phyloP scores from a whole-genome alignment of 2,888 invertebrate genomes.

The Pristionchus entomophagus region DNA sequence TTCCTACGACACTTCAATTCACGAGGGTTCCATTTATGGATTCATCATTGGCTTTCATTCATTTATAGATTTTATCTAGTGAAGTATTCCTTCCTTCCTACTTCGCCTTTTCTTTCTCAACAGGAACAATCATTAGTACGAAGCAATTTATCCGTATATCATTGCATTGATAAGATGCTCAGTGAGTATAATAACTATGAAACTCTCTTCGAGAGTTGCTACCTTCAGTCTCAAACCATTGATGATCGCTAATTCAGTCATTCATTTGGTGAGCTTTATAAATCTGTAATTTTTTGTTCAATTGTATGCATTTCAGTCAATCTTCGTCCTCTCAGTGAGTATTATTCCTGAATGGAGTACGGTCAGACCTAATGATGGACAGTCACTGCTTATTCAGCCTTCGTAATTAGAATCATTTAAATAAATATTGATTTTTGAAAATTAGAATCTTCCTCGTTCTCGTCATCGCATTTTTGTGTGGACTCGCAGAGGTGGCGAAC shows the following conservation, averaged over 20 bases:
- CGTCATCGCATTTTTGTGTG: slow-evolving; percentile 29
- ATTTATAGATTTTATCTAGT: not conserved
- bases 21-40: not conserved
- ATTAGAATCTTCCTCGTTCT: slow-evolving; percentile 4
- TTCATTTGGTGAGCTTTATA: not conserved
- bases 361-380: not conserved
- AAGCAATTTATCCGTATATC: not conserved
- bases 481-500: slow-evolving; percentile 39
- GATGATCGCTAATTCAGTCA: not conserved
- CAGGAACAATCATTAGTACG: slow-evolving; percentile 30
- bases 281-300: not conserved
- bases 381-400: not conserved
- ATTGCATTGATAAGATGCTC: not conserved
- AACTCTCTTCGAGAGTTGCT: not conserved
- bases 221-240: slow-evolving; percentile 32
- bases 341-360: slow-evolving; percentile 27
- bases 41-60: not conserved
- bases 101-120: slow-evolving; percentile 30
- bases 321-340: not conserved
- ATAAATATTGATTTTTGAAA: not conserved
- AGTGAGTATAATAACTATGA: slow-evolving; percentile 35
- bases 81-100: slow-evolving; percentile 41
- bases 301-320: not conserved
- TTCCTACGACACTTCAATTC: slow-evolving; percentile 34
- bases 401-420: not conserved